These are phyloP conservation scores for Troilus luridus DNA, from an alignment of 2,888 invertebrate species.

Conservation along the genomic window DNA sequence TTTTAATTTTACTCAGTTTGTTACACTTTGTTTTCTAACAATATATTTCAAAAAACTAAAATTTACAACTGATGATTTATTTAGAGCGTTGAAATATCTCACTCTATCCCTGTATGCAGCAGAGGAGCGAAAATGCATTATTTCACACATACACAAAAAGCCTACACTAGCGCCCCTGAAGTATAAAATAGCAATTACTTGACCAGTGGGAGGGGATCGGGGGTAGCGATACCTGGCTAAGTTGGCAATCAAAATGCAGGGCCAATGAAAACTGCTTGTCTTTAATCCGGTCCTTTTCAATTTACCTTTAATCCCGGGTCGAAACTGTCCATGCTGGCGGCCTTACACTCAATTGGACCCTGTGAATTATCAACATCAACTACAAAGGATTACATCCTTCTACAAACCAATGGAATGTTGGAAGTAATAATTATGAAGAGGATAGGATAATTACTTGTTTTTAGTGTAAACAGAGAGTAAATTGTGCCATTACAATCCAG, in stretches of 20 bases:
- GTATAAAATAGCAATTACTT: not conserved
- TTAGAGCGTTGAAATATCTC: too few species aligned
- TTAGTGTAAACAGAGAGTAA: not conserved
- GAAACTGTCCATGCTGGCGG: not conserved
- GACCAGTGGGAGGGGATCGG: not conserved
- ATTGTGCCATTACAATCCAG: too few species aligned
- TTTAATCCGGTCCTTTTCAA: conserved; percentile 23
- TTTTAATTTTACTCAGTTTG: too few species aligned
- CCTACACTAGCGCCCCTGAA: not conserved
- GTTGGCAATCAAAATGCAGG: conserved; percentile 42
- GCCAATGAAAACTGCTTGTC: not conserved
- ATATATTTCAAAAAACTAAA: too few species aligned
- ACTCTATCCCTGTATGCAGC: too few species aligned
- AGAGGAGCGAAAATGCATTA: not conserved
- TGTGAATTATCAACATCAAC: not conserved
- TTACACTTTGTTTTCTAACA: too few species aligned
- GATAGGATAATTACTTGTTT: not conserved
- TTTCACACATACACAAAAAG: not conserved
- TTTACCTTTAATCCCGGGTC: conserved; percentile 38
- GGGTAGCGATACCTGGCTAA: not conserved
- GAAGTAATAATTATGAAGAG: not conserved
- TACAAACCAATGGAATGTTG: not conserved
- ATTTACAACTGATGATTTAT: too few species aligned
- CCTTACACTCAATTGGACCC: not conserved
- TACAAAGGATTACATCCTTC: not conserved